Conservation (phyloP, 2,113 vertebrate species). For the Meles meles region DNA sequence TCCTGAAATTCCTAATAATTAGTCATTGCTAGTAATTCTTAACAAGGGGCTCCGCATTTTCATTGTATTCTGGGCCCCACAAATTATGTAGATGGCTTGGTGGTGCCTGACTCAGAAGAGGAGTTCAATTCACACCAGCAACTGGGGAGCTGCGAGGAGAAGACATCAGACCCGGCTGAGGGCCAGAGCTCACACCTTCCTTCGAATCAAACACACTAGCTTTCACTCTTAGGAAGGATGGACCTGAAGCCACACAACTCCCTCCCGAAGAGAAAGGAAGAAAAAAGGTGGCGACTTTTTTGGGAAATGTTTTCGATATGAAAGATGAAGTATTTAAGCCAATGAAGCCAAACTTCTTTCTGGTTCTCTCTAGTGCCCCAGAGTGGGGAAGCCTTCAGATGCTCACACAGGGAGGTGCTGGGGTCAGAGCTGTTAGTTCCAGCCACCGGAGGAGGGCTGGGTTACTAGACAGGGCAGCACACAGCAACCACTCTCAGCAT, state of each 20-base stretch:
- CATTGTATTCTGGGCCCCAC: neutral
- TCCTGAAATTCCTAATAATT: neutral
- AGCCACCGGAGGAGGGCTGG: neutral
- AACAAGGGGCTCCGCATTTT: neutral
- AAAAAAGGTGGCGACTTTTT: neutral
- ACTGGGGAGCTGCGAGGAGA: neutral
- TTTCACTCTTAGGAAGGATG: neutral
- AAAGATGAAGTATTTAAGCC: neutral
- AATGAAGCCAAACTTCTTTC: neutral
- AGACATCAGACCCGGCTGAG: neutral
- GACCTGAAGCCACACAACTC: neutral
- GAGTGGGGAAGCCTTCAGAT: neutral
- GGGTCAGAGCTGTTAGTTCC: neutral
- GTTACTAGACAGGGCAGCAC: neutral
- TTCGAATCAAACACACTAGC: neutral
- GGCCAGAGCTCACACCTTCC: neutral
- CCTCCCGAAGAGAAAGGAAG: neutral
- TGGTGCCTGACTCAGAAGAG: neutral
- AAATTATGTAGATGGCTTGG: neutral
- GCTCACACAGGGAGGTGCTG: neutral
- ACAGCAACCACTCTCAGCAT: neutral
- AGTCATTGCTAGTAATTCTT: neutral
- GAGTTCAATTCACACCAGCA: neutral
- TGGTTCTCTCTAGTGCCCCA: neutral
- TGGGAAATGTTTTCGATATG: neutral